A percentile compares a stretch with the other conserved stretches of the same genome.
phyloP scores from a whole-genome alignment of 1,140 invertebrate species.

The Cydia pomonella region DNA sequence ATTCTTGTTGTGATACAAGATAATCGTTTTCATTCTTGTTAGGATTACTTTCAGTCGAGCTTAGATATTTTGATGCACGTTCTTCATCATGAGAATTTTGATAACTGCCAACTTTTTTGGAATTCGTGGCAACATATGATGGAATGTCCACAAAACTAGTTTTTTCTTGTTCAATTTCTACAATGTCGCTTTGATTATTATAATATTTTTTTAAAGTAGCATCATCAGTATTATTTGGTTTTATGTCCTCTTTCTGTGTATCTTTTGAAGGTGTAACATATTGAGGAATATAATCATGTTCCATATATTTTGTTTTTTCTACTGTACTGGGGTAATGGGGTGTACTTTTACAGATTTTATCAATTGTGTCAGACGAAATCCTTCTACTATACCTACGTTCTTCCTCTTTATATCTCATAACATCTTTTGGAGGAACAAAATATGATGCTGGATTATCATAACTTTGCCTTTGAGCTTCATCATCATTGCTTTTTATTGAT shows the following conservation, averaged over 20 bases:
- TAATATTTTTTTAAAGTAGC: no score
- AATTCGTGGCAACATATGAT: neutral
- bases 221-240: neutral
- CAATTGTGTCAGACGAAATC: neutral
- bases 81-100: neutral
- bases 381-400: conserved; percentile 15
- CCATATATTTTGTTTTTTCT: neutral
- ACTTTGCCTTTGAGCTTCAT: conserved; percentile 42
- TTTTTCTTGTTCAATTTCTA: neutral
- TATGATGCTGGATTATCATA: conserved; percentile 48
- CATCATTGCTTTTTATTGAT: conserved; percentile 37
- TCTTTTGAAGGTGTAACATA: neutral
- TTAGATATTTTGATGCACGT: neutral
- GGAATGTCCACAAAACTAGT: neutral
- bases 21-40: neutral
- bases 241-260: neutral
- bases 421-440: conserved; percentile 49
- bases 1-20: neutral
- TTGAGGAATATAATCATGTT: neutral
- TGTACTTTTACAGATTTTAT: neutral
- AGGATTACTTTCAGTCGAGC: neutral
- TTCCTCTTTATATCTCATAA: conserved; percentile 10
- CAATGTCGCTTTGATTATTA: neutral
- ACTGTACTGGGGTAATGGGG: neutral
- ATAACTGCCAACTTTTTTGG: neutral